A percentile compares a stretch with the other conserved stretches of the same genome.
Conservation (phyloP, 2,113 vertebrate species). For the Tachysurus fulvidraco region DNA sequence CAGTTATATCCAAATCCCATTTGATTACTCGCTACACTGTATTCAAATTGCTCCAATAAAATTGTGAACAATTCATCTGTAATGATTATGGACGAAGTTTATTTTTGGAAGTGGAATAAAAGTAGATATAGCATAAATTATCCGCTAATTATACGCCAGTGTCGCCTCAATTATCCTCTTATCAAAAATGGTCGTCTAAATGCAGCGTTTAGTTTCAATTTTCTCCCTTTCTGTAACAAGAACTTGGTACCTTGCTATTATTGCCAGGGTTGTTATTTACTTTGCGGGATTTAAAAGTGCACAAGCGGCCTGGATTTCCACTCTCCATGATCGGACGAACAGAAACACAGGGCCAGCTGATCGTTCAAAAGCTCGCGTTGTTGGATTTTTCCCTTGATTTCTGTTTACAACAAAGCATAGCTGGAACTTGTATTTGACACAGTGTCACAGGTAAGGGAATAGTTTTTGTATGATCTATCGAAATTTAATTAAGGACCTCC, state of each 20-base stretch:
- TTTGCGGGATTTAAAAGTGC: slow-evolving; percentile 97
- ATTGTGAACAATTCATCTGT: slow-evolving; percentile 99
- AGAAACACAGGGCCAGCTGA: slow-evolving; percentile 62
- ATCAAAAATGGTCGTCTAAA: slow-evolving; percentile 99
- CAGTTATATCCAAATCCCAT: slow-evolving; percentile 93
- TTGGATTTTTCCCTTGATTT: slow-evolving; percentile 51
- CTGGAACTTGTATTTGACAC: slow-evolving; percentile 19
- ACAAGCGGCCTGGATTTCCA: slow-evolving; percentile 90
- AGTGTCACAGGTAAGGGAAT: slow-evolving; percentile 61
- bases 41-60: slow-evolving; percentile 98
- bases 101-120: slow-evolving; percentile 99
- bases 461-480: slow-evolving; percentile 5
- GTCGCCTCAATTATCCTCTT: slow-evolving; percentile 99
- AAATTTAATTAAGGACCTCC: slow-evolving; percentile 3
- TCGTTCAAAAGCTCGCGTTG: slow-evolving; percentile 34
- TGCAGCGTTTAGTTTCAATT: slow-evolving; percentile 99
- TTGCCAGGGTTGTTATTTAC: slow-evolving; percentile 99
- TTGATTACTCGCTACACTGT: slow-evolving; percentile 98
- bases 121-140: slow-evolving; percentile 99
- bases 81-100: slow-evolving; percentile 99
- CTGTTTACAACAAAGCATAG: background rate
- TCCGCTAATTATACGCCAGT: slow-evolving; percentile 99
- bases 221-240: slow-evolving; percentile 98
- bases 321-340: slow-evolving; percentile 82
- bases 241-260: slow-evolving; percentile 99